These are phyloP conservation scores for Copidosoma aretas DNA, from an alignment of 2,888 invertebrate genomes.

Conservation along the genomic window DNA sequence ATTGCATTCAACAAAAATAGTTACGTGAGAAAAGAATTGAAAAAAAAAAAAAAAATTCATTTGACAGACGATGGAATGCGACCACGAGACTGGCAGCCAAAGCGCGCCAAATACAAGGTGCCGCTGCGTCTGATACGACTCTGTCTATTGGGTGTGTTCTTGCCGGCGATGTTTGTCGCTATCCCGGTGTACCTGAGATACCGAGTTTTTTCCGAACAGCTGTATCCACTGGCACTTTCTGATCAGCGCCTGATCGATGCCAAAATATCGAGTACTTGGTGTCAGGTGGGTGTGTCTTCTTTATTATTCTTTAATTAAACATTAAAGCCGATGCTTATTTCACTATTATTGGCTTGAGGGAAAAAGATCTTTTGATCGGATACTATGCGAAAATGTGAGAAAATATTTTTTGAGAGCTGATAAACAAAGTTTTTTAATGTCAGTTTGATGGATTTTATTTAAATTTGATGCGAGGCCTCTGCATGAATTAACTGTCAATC, in stretches of 20 bases:
- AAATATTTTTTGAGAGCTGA: no score
- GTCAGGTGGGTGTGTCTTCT: constrained; percentile 67
- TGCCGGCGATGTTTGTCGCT: constrained; percentile 73
- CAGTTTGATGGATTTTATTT: neutral
- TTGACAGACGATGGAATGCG: constrained; percentile 45
- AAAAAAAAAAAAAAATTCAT: no score
- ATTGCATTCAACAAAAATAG: no score
- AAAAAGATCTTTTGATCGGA: no score
- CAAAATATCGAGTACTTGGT: constrained; percentile 80
- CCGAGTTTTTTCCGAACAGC: constrained; percentile 73
- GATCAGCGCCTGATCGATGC: constrained; percentile 79
- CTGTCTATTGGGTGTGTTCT: constrained; percentile 69
- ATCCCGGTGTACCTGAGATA: constrained; percentile 76
- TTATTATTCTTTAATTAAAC: no score
- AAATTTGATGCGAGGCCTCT: neutral
- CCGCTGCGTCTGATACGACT: constrained; percentile 71
- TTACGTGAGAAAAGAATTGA: no score
- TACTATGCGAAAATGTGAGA: no score
- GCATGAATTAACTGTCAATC: neutral
- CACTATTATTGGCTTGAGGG: no score
- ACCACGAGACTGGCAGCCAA: constrained; percentile 53
- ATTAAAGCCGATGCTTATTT: no score
- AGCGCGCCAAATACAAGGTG: constrained; percentile 57
- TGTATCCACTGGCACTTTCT: constrained; percentile 77
- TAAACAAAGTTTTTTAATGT: neutral